Conservation (phyloP, 2,888 invertebrate genomes). For the Resseliella maxima region DNA sequence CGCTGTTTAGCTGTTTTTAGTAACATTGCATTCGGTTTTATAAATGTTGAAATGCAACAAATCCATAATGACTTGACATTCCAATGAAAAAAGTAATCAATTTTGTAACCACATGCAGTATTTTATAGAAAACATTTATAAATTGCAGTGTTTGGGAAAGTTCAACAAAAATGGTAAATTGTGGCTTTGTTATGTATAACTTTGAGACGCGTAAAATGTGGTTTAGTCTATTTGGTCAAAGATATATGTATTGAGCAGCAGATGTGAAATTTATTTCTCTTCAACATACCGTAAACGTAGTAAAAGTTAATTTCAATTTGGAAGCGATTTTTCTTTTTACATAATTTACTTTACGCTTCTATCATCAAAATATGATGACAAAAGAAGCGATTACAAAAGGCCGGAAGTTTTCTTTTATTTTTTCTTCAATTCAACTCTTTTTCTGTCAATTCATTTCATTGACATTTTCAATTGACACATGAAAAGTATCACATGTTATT, state of each 20-base stretch:
- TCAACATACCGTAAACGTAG: neutral
- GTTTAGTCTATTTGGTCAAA: neutral
- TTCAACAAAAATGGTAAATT: neutral
- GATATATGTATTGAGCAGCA: no score
- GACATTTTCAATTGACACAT: neutral
- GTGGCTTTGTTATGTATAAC: neutral
- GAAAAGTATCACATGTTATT: neutral
- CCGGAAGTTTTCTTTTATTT: neutral
- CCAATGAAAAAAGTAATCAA: neutral
- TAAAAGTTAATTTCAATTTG: neutral
- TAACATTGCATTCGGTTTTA: neutral
- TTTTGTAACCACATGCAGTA: neutral
- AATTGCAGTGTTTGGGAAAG: neutral
- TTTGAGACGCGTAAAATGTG: neutral
- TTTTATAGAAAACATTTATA: neutral
- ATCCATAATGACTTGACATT: slow-evolving; percentile 13
- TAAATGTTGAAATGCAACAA: neutral
- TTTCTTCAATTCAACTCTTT: neutral
- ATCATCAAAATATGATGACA: neutral
- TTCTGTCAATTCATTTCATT: neutral
- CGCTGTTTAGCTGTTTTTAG: no score
- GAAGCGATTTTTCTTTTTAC: neutral
- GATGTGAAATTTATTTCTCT: no score
- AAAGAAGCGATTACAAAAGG: neutral
- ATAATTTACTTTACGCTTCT: neutral